phyloP scores from a whole-genome alignment of 2,113 vertebrate species.

The Bolborhynchus lineola region DNA sequence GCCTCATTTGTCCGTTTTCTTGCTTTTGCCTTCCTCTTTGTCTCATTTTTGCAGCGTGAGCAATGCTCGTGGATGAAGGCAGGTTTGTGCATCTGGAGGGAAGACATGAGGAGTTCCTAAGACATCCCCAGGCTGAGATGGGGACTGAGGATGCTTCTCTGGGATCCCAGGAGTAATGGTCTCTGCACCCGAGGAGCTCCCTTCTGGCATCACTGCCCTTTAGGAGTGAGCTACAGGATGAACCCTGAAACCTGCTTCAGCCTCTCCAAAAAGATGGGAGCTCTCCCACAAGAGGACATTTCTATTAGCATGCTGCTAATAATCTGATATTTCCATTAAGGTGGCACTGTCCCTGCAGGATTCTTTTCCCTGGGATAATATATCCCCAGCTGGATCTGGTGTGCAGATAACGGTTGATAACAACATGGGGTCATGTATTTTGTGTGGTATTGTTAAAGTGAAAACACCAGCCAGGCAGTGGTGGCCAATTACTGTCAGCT shows the following conservation, averaged over 20 bases:
- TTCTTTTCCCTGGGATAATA: background rate
- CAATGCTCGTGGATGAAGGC: background rate
- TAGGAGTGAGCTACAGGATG: fast-evolving
- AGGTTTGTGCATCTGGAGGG: background rate
- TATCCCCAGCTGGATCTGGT: fast-evolving
- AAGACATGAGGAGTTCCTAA: background rate
- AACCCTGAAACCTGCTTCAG: background rate
- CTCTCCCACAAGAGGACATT: fast-evolving
- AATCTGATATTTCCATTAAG: background rate
- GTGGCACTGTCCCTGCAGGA: background rate
- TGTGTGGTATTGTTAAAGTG: background rate
- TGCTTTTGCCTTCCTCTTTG: background rate
- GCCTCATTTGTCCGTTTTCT: background rate
- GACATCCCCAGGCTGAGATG: background rate
- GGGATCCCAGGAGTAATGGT: fast-evolving
- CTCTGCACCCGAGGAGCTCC: background rate
- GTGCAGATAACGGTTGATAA: background rate
- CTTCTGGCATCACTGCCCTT: background rate
- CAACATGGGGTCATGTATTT: background rate
- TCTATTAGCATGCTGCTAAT: background rate
- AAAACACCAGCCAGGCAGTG: background rate
- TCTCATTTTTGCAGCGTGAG: background rate
- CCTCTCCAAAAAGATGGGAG: background rate
- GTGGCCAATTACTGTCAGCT: constrained; percentile 54
- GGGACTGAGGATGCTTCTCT: background rate